phyloP scores from a whole-genome alignment of 2,797 vertebrate genomes.

The Pangasius mekongensis region DNA sequence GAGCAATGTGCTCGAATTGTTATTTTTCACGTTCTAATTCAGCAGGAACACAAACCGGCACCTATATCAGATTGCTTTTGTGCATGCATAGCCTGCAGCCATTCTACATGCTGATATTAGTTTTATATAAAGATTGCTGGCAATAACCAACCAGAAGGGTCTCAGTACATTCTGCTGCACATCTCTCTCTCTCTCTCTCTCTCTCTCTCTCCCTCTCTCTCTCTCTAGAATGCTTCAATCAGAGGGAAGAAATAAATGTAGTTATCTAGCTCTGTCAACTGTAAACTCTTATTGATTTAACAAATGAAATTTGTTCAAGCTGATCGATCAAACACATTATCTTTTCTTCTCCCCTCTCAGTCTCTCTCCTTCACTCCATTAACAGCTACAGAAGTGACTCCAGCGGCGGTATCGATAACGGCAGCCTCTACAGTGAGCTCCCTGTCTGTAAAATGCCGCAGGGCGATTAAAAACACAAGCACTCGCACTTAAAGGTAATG shows the following conservation, averaged over 20 bases:
- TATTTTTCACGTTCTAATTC: slow-evolving; percentile 85
- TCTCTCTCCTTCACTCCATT: slow-evolving; percentile 86
- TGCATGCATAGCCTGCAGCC: slow-evolving; percentile 83
- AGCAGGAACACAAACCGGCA: slow-evolving; percentile 74
- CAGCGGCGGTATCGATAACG: slow-evolving; percentile 85
- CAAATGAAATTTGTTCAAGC: slow-evolving; percentile 99
- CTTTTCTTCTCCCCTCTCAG: slow-evolving; percentile 70
- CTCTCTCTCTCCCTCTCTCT: slow-evolving; percentile 62
- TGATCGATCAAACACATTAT: slow-evolving; percentile 99
- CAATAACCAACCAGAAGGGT: slow-evolving; percentile 78
- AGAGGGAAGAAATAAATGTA: slow-evolving; percentile 90
- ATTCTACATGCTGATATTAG: slow-evolving; percentile 80
- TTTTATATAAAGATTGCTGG: slow-evolving; percentile 92
- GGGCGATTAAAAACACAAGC: slow-evolving; percentile 70
- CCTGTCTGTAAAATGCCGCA: slow-evolving; percentile 64
- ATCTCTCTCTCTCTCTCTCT: slow-evolving; percentile 64
- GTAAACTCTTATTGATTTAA: slow-evolving; percentile 99
- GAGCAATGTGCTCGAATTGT: slow-evolving; percentile 77
- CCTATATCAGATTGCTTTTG: slow-evolving; percentile 82
- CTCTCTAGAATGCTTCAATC: slow-evolving; percentile 87
- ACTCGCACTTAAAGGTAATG: slow-evolving; percentile 81
- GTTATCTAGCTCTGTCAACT: slow-evolving; percentile 93
- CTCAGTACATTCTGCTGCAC: slow-evolving; percentile 69
- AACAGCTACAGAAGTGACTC: slow-evolving; percentile 90
- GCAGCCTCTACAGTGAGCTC: slow-evolving; percentile 79